phyloP scores from a whole-genome alignment of 1,140 invertebrate species.

The Dendrolimus kikuchii region DNA sequence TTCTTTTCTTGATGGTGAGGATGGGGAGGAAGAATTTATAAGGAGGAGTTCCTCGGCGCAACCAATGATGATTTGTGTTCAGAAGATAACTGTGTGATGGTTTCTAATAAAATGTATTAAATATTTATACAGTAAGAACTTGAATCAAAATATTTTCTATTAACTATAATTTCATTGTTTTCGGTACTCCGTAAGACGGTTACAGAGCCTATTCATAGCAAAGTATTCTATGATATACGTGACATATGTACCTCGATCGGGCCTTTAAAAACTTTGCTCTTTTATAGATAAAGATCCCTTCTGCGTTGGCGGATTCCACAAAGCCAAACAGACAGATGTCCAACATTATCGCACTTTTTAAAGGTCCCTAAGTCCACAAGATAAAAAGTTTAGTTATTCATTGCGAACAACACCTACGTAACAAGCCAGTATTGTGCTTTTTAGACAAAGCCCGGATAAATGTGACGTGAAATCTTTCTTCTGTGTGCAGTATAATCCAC shows the following conservation, averaged over 20 bases:
- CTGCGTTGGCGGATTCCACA: constrained; percentile 30
- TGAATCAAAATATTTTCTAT: too few species aligned
- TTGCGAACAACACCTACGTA: constrained; percentile 62
- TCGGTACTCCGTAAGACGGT: constrained; percentile 10
- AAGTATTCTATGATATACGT: constrained; percentile 3
- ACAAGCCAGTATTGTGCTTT: constrained; percentile 44
- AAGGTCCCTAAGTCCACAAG: constrained; percentile 15
- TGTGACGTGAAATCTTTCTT: constrained; percentile 62
- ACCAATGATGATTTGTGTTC: too few species aligned
- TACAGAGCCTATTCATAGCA: constrained; percentile 7
- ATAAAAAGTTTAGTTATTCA: constrained; percentile 57
- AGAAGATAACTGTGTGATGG: too few species aligned
- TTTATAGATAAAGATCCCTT: constrained; percentile 24
- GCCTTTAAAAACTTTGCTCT: constrained; percentile 24
- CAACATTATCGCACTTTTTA: constrained; percentile 35
- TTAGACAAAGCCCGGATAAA: constrained; percentile 58
- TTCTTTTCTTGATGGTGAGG: too few species aligned
- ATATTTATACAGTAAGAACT: too few species aligned
- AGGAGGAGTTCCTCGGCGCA: too few species aligned
- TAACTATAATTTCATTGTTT: too few species aligned
- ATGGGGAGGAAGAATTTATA: too few species aligned
- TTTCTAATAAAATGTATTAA: too few species aligned
- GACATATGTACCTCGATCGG: constrained; percentile 12
- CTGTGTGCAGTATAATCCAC: constrained; percentile 56
- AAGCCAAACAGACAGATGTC: constrained; percentile 49